These are phyloP conservation scores for Pangasius mekongensis DNA, from an alignment of 2,797 vertebrate genomes.

Conservation along the genomic window DNA sequence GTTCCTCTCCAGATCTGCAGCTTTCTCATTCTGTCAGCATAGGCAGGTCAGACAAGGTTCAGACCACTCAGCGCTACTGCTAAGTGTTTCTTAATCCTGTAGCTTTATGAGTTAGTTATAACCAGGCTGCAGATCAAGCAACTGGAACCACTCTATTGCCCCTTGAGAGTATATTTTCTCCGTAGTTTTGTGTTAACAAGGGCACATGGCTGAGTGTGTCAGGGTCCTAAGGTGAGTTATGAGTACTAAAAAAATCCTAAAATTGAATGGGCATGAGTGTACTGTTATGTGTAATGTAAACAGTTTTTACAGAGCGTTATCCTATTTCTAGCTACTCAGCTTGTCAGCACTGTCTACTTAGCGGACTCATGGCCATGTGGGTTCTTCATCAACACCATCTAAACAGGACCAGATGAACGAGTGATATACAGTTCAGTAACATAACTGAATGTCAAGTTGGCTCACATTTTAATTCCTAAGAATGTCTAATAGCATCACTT, in stretches of 20 bases:
- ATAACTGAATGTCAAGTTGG: constrained; percentile 19
- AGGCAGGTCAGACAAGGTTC: constrained; percentile 17
- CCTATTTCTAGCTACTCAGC: constrained; percentile 56
- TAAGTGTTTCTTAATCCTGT: constrained; percentile 61
- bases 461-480: neutral
- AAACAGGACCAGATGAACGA: constrained; percentile 20
- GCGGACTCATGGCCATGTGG: constrained; percentile 51
- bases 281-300: constrained; percentile 56
- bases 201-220: neutral
- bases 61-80: constrained; percentile 40
- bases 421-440: constrained; percentile 22
- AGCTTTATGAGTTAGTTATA: constrained; percentile 13
- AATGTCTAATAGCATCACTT: constrained; percentile 6
- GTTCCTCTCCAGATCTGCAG: constrained; percentile 7
- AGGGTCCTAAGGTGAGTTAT: neutral
- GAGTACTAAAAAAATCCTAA: neutral
- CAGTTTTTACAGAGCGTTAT: constrained; percentile 27
- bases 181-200: neutral
- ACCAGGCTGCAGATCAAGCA: constrained; percentile 4
- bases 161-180: neutral
- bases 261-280: neutral
- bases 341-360: constrained; percentile 51
- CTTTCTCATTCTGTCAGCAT: neutral
- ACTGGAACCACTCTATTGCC: neutral
- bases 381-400: constrained; percentile 47